Evolutionary conservation across 2,888 invertebrate genomes (phyloP).

Genomic region (Chrysolina americana): DNA sequence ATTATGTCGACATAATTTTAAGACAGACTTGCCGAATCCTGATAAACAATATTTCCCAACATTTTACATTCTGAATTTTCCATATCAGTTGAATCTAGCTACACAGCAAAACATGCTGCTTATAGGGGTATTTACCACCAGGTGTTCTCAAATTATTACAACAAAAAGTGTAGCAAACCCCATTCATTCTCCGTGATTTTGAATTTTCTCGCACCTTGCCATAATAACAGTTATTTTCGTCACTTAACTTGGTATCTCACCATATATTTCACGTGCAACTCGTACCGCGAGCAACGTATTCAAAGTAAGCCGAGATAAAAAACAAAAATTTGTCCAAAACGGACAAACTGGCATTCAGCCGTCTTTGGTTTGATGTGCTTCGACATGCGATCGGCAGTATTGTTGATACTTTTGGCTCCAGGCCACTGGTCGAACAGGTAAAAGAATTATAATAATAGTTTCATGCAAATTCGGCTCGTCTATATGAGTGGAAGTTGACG

Average conservation of each 20-base stretch:
- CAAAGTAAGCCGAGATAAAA: not conserved
- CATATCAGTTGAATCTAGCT: not conserved
- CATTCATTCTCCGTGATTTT: not conserved
- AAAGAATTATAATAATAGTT: slow-evolving; percentile 15
- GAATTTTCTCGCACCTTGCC: slow-evolving; percentile 10
- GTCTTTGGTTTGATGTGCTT: slow-evolving; percentile 22
- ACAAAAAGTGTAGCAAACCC: not conserved
- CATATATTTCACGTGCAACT: not conserved
- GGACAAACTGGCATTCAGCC: not conserved
- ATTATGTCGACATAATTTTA: too few species aligned
- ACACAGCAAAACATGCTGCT: too few species aligned
- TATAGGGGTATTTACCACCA: not conserved
- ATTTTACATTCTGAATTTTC: too few species aligned
- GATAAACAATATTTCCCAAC: too few species aligned
- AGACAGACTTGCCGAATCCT: too few species aligned
- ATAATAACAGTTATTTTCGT: slow-evolving; percentile 17
- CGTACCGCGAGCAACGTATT: not conserved
- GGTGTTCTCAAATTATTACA: not conserved
- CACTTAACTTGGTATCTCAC: not conserved
- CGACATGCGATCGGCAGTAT: slow-evolving; percentile 36
- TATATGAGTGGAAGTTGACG: not conserved
- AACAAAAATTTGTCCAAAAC: slow-evolving; percentile 6
- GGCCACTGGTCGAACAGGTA: slow-evolving; percentile 21
- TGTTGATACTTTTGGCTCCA: slow-evolving; percentile 35
- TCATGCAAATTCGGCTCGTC: not conserved